Evolutionary conservation across 1,140 invertebrate genomes (phyloP).

Genomic region (Riptortus pedestris): DNA sequence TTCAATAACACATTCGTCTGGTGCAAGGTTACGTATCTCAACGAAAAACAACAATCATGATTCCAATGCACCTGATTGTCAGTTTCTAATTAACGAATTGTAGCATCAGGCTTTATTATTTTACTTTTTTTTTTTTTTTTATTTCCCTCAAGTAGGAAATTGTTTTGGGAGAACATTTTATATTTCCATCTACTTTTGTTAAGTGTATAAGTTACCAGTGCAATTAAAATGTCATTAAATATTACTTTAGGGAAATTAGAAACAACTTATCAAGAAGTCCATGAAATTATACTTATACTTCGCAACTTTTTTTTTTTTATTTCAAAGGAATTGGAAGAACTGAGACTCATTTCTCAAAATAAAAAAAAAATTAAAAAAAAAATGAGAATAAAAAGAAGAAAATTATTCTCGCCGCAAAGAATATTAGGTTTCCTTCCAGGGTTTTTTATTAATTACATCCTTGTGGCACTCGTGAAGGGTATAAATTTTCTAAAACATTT

Average conservation of each 20-base stretch:
- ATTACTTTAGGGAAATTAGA: constrained; percentile 25
- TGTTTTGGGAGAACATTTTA: too few species aligned
- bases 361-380: constrained; percentile 19
- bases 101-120: too few species aligned
- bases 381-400: constrained; percentile 13
- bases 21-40: too few species aligned
- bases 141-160: too few species aligned
- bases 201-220: neutral
- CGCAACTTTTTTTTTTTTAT: constrained; percentile 10
- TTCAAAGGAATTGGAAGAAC: constrained; percentile 5
- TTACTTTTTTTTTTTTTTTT: too few species aligned
- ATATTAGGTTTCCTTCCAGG: constrained; percentile 15
- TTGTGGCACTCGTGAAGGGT: constrained; percentile 10
- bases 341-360: constrained; percentile 10
- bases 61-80: too few species aligned
- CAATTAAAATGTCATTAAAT: constrained; percentile 26
- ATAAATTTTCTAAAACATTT: constrained; percentile 18
- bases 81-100: too few species aligned
- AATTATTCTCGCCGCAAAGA: constrained; percentile 1
- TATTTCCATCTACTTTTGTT: too few species aligned
- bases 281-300: constrained; percentile 23
- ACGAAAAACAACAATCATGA: too few species aligned
- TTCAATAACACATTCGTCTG: too few species aligned
- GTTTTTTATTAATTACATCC: constrained; percentile 19
- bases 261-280: constrained; percentile 26